A percentile compares a stretch with the other conserved stretches of the same genome.
phyloP scores from a whole-genome alignment of 2,888 invertebrate genomes.

The Dolichopus griseipennis region DNA sequence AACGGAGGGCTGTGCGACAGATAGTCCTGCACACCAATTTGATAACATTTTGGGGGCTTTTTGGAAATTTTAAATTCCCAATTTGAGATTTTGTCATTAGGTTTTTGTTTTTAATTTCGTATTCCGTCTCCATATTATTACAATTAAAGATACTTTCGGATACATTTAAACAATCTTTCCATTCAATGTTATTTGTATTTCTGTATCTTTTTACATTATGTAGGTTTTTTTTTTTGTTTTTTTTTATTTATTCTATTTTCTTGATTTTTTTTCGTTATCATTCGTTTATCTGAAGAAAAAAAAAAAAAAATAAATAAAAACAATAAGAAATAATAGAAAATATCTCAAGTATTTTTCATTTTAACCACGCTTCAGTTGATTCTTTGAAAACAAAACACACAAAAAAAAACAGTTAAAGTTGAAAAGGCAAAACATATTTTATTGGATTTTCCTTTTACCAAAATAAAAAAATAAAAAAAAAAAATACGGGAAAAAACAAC shows the following conservation, averaged over 20 bases:
- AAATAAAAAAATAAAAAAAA: too few relatives aligned
- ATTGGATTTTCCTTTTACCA: not conserved
- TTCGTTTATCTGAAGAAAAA: not conserved
- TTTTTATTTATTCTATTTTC: not conserved
- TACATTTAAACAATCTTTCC: not conserved
- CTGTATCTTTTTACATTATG: too few relatives aligned
- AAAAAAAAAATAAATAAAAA: not conserved
- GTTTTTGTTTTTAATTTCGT: too few relatives aligned
- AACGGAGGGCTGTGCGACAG: too few relatives aligned
- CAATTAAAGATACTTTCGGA: not conserved
- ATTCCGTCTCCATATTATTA: too few relatives aligned
- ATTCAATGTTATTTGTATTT: too few relatives aligned
- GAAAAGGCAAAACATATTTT: not conserved
- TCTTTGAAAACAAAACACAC: not conserved
- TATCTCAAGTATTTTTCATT: slow-evolving; percentile 1
- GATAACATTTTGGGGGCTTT: too few relatives aligned
- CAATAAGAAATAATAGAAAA: not conserved
- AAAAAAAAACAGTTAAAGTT: not conserved
- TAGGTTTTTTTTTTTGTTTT: not conserved
- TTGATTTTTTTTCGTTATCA: not conserved
- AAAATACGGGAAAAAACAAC: not conserved
- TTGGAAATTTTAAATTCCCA: too few relatives aligned
- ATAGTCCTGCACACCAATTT: too few relatives aligned
- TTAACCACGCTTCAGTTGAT: slow-evolving; percentile 4
- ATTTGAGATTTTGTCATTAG: too few relatives aligned